Conservation (phyloP, 2,113 vertebrate genomes). For the Varanus salvator region DNA sequence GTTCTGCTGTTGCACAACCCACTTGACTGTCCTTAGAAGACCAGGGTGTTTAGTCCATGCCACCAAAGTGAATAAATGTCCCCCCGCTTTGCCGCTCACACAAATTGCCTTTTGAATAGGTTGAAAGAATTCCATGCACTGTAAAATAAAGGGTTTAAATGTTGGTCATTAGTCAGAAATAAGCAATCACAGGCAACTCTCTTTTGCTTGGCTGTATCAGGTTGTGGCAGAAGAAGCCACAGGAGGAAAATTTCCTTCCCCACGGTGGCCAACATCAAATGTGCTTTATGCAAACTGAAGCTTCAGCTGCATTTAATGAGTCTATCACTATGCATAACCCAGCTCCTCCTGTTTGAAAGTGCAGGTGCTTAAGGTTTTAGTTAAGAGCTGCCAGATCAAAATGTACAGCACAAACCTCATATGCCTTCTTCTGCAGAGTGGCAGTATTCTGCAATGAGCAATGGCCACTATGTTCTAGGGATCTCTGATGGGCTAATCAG, state of each 20-base stretch:
- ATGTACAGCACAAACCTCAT: neutral
- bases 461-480: neutral
- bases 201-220: neutral
- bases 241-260: neutral
- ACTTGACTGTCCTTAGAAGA: neutral
- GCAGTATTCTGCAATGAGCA: neutral
- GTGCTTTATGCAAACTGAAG: conserved; percentile 5
- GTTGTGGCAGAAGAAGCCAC: neutral
- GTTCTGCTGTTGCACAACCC: neutral
- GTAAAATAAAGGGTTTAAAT: neutral
- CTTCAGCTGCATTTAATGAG: conserved; percentile 27
- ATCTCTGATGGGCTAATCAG: neutral
- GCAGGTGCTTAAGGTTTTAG: neutral
- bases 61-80: neutral
- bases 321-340: neutral
- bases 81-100: neutral
- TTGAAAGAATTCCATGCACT: neutral
- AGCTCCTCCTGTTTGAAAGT: neutral
- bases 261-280: neutral
- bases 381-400: neutral
- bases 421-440: neutral
- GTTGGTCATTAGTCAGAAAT: neutral
- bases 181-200: neutral
- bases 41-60: neutral
- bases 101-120: neutral